These are phyloP conservation scores for Apamea crenata DNA, from an alignment of 2,888 invertebrate genomes.

Conservation along the genomic window DNA sequence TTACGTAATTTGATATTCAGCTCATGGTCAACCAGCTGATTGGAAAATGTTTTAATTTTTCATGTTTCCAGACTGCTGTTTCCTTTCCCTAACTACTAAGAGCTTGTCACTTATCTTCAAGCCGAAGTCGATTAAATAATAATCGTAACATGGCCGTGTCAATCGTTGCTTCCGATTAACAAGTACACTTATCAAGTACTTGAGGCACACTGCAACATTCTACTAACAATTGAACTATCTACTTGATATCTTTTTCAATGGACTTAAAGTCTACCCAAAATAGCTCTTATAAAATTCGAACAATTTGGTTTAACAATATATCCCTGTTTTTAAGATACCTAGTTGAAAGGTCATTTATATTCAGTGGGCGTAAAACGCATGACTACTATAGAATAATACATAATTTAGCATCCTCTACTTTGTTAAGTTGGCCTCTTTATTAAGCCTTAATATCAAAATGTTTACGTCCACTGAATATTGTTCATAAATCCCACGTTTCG, in stretches of 20 bases:
- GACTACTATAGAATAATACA: slow-evolving; percentile 9
- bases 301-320: slow-evolving; percentile 57
- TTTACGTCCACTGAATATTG: slow-evolving; percentile 40
- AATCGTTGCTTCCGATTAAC: slow-evolving; percentile 31
- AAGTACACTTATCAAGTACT: slow-evolving; percentile 46
- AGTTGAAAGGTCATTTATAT: slow-evolving; percentile 59
- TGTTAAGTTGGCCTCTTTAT: slow-evolving; percentile 28
- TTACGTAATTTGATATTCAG: slow-evolving; percentile 12
- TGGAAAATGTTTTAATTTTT: neutral
- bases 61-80: neutral
- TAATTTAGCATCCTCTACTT: slow-evolving; percentile 11
- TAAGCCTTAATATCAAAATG: slow-evolving; percentile 11
- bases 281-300: slow-evolving; percentile 35
- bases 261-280: slow-evolving; percentile 57
- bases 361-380: slow-evolving; percentile 41
- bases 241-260: slow-evolving; percentile 60
- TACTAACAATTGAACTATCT: slow-evolving; percentile 58
- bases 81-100: slow-evolving; percentile 7
- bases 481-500: slow-evolving; percentile 41
- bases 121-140: slow-evolving; percentile 25
- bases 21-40: neutral
- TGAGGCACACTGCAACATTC: slow-evolving; percentile 52
- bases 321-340: slow-evolving; percentile 62
- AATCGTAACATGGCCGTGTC: slow-evolving; percentile 32
- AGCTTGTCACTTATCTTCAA: slow-evolving; percentile 25